These are phyloP conservation scores for Tyto alba DNA, from an alignment of 2,113 vertebrate species.

Conservation along the genomic window DNA sequence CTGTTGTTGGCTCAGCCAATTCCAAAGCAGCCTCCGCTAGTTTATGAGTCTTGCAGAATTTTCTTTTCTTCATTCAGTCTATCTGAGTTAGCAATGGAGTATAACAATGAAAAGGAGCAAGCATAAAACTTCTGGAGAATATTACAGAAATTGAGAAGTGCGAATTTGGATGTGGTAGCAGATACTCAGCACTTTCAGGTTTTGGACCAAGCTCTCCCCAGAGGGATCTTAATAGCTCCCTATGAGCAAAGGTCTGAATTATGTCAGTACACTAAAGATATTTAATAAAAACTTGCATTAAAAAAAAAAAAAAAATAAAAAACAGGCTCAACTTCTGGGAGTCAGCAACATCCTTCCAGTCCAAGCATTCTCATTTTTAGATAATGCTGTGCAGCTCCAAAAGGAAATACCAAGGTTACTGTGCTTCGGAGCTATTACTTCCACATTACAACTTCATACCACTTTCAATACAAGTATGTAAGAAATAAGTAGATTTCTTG, in stretches of 20 bases:
- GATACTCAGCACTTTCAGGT: neutral
- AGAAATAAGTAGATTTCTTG: conserved; percentile 48
- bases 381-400: neutral
- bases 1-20: neutral
- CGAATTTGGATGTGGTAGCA: neutral
- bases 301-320: neutral
- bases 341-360: neutral
- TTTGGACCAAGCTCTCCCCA: neutral
- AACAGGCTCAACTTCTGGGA: neutral
- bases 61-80: neutral
- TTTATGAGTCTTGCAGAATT: neutral
- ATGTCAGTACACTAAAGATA: neutral
- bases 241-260: neutral
- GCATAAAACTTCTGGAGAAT: neutral
- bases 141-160: neutral
- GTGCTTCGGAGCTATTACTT: conserved; percentile 23
- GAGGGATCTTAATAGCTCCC: neutral
- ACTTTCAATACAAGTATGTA: neutral
- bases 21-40: neutral
- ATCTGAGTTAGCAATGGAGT: neutral
- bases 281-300: conserved; percentile 14
- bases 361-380: neutral
- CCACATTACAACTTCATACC: conserved; percentile 33
- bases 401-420: conserved; percentile 53
- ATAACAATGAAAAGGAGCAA: neutral